Base-by-base conservation (phyloP, 2,797 vertebrate genomes). In the Passerculus sandwichensis region DNA sequence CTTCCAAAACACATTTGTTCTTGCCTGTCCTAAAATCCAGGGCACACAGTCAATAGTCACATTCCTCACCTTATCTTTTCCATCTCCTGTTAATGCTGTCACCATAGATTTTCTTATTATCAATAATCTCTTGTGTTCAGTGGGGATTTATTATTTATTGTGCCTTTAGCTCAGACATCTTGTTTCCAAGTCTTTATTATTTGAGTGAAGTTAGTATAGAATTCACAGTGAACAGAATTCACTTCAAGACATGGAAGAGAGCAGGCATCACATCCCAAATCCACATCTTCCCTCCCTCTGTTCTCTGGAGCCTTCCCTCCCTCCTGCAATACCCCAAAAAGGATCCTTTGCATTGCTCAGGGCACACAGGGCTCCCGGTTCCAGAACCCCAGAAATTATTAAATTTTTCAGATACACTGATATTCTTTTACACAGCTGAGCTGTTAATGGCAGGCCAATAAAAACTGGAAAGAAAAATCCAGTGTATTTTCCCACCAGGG, bases 291-390 rank as follows among this genome's bases (percentile, higher is more conserved):
- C 45, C 6, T 77, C 42, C 13, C 36, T 77, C 48, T 59, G 36
- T 6, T 15, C 45, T 30, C 11, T 48, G 4, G 3, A 67, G 61
- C 30, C 34, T 71, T 66, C 25, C 4, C 3, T 4, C 29, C 40
- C 54, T 67, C 77, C 38, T 1, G 2, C n/a, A n/a, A 19, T 12
- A 38, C 9, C 42, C 40, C 23, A 13, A 79, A 19, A 78, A 8
- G 18, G 56, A 45, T 50, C 45, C 30, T 51, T 29, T n/a, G 16
- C 38, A 23, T 32, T 40, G 54, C 25, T 67, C 34, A 54, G 32
- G 85, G 50, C 40, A 65, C 3, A 1, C 10, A 53, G 13, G 26
- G 42, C 70, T 20, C 21, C 0, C 0, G 0, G 12, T 60, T 87
- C 61, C 59, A 93, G 69, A 61, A 29, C 17, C 36, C 40, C 53